Base-by-base conservation (phyloP, 2,113 vertebrate species). In the Recurvirostra avosetta region DNA sequence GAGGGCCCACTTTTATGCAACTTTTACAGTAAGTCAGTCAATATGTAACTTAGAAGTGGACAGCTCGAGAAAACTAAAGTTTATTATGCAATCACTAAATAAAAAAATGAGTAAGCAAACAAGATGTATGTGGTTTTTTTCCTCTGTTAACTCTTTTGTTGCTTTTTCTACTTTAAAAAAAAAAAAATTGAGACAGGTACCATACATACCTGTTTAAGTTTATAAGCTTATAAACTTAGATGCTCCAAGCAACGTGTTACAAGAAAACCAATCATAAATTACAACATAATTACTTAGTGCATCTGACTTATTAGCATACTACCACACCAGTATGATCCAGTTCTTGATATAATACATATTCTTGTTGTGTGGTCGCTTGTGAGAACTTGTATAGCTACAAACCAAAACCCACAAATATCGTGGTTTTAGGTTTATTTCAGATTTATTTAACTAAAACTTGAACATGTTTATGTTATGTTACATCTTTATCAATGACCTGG, bases 11-110 rank as follows among this genome's bases (percentile, higher is more conserved):
- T 79, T 74, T 79, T 83, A 74, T 58, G 27, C 5, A 71, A 45
- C 4, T 53, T 86, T 79, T 59, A 59, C 14, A 16, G 13, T 34
- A 71, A 56, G 13, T 59, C 27, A 36, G 7, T 71, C 62, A 79
- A 50, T 43, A 34, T 11, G 40, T 30, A 58, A 43, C 7, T 53
- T 67, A 71, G n/a, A 74, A 78, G 14, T 17, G 25, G 25, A 62
- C 16, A 30, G 6, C 5, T 47, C 0, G 0, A 38, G 11, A 92
- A 77, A 72, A 65, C 12, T 4, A 14, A 80, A 16, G 4, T 5
- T 22, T 47, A 50, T 73, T 85, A 56, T 43, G 11, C 5, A 56
- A 86, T 34, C 8, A 21, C 3, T 53, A 67, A 68, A 30, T 30
- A n/a, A 72, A 88, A 76, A 38, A 17, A 50, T 7, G 6, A 61